Percentiles rank a stretch among this genome's conserved stretches.
Evolutionary conservation across 2,113 vertebrate species (phyloP).

Genomic region (Pterocles burchelli): DNA sequence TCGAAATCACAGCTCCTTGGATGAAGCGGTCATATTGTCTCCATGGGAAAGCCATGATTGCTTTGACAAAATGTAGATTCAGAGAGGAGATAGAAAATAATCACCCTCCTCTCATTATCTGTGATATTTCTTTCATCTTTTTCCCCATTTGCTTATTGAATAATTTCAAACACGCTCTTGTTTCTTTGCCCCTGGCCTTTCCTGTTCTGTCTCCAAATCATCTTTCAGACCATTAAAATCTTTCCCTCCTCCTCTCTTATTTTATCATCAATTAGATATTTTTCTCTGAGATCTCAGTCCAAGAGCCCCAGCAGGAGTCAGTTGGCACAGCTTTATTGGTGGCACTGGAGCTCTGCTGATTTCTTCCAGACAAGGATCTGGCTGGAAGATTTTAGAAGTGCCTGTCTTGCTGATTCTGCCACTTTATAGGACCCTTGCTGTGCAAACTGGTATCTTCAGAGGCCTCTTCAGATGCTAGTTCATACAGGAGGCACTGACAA

Average conservation of each 20-base stretch:
- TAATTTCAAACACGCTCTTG: not conserved
- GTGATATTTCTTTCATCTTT: slow-evolving; percentile 18
- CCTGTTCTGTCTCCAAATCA: slow-evolving; percentile 22
- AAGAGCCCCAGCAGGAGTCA: not conserved
- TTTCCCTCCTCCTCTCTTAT: slow-evolving; percentile 5
- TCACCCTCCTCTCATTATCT: not conserved
- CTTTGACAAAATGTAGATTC: slow-evolving; percentile 16
- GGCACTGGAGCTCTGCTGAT: not conserved
- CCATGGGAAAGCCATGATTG: not conserved
- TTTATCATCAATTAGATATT: not conserved
- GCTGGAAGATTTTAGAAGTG: not conserved
- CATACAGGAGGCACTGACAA: not conserved
- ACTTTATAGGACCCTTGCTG: not conserved
- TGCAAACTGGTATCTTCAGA: not conserved
- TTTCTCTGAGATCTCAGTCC: not conserved
- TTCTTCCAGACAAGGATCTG: not conserved
- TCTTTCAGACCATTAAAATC: slow-evolving; percentile 9
- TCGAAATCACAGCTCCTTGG: not conserved
- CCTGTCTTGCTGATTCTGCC: not conserved
- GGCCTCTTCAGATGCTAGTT: not conserved
- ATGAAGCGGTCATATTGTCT: not conserved
- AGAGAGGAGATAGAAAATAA: not conserved
- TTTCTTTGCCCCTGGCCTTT: slow-evolving; percentile 21
- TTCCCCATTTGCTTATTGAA: slow-evolving; percentile 1
- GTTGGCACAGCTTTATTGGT: not conserved